Conservation (phyloP, 2,113 vertebrate species). For the Amphilophus citrinellus region DNA sequence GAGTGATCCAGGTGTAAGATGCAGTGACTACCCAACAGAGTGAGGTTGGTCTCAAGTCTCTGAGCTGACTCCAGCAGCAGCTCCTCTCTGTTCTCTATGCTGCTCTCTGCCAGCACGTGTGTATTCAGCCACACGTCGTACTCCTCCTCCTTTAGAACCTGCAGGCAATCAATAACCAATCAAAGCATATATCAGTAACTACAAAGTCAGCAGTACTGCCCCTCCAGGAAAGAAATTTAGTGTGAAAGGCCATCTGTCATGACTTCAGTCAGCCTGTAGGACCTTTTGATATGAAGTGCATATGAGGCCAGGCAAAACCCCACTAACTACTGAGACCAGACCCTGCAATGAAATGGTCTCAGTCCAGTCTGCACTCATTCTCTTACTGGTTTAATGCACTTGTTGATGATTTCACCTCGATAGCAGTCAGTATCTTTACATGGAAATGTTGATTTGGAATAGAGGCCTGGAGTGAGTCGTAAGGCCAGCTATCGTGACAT, state of each 20-base stretch:
- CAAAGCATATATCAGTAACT: background rate
- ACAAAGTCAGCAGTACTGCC: background rate
- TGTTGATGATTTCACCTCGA: no score
- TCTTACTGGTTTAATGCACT: no score
- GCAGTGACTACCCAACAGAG: slow-evolving; percentile 86
- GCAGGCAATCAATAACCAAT: background rate
- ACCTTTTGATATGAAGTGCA: background rate
- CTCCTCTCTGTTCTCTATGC: slow-evolving; percentile 91
- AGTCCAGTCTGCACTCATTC: no score
- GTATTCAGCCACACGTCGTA: slow-evolving; percentile 89
- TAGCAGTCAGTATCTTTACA: no score
- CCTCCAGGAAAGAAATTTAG: no score
- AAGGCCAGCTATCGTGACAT: no score
- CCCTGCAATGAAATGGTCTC: no score
- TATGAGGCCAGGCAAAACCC: background rate
- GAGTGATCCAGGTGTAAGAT: background rate
- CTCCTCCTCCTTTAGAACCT: slow-evolving; percentile 85
- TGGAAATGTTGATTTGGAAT: no score
- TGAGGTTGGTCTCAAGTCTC: slow-evolving; percentile 89
- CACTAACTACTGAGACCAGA: no score
- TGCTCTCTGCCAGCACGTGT: slow-evolving; percentile 89
- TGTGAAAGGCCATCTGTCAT: background rate
- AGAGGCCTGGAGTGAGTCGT: no score
- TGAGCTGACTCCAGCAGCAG: slow-evolving; percentile 87
- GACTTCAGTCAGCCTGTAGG: rapidly evolving